Evolutionary conservation across 2,113 vertebrate genomes (phyloP), one percentile per base, ranked within the genome.

Genomic region (Malurus cyaneus): DNA sequence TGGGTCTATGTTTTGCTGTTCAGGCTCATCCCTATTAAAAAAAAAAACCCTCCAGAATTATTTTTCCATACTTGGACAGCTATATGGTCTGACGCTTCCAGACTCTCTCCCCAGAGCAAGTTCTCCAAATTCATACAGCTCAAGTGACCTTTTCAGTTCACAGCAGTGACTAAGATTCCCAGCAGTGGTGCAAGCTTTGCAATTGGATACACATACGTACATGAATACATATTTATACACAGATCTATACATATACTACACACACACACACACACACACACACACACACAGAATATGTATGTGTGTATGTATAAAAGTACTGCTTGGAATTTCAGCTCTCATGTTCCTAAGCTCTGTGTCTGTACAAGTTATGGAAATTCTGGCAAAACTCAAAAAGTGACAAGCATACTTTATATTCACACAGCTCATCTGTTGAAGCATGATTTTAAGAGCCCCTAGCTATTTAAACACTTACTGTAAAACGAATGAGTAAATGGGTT

Each of bases 61-160:
- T 89, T 95, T 92, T 94, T 82, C 88, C 88, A 53, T 89, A 88
- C 80, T 92, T 95, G 93, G 89, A 47, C 47, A 81, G 79, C 56
- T 93, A 18, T 52, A 90, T 57, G 62, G 49, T 67, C 52, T 94
- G 85, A 36, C 0, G 14, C 49, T 96, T 96, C 85, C 93, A 92
- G 69, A 49, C 31, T 89, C 16, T 49, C 21, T 94, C 84, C 92
- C 89, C 79, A 78, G 92, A 92, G 92, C 76, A 92, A 86, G 92
- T 96, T 96, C 93, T 83, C 85, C 81, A 95, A 93, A 95, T 93
- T 97, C 56, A 74, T 86, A 46, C 41, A 78, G 64, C 52, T 88
- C 8, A 5, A 83, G 52, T 94, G 85, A 94, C 82, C 95, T 92
- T 96, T 96, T n/a, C 64, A 78, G 47, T 62, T 90, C 80, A 46